Conservation (phyloP, 2,888 invertebrate genomes). For the Harpalus rubripes region DNA sequence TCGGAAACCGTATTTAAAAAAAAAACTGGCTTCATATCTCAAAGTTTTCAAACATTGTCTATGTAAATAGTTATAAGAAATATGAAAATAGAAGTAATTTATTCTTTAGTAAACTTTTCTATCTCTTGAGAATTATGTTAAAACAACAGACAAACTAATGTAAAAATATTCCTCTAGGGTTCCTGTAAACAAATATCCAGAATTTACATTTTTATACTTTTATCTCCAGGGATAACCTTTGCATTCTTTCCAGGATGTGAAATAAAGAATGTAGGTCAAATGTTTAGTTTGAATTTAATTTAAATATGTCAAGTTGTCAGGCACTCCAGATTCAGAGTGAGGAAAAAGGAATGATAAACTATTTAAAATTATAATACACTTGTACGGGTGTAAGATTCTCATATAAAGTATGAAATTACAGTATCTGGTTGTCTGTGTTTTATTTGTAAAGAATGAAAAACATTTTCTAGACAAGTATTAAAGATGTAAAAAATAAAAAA, state of each 20-base stretch:
- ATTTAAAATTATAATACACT: slow-evolving; percentile 27
- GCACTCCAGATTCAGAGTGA: slow-evolving; percentile 24
- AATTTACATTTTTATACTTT: slow-evolving; percentile 36
- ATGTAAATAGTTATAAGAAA: neutral
- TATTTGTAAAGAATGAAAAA: neutral
- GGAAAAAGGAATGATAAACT: slow-evolving; percentile 16
- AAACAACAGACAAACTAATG: slow-evolving; percentile 19
- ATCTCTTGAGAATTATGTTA: slow-evolving; percentile 8
- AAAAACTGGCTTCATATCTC: too few relatives aligned
- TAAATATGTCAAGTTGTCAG: slow-evolving; percentile 19
- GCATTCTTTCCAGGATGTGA: slow-evolving; percentile 14
- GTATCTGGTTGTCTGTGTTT: neutral
- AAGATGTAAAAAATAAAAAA: neutral
- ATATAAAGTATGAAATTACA: neutral
- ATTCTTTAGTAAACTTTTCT: neutral
- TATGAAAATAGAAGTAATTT: neutral
- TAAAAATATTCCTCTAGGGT: slow-evolving; percentile 14
- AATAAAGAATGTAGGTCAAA: slow-evolving; percentile 38
- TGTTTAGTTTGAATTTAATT: slow-evolving; percentile 34
- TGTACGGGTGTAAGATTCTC: slow-evolving; percentile 11
- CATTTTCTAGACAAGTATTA: neutral
- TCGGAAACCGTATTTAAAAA: too few relatives aligned
- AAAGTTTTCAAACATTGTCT: too few relatives aligned
- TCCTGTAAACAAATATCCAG: slow-evolving; percentile 24
- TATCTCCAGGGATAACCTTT: slow-evolving; percentile 23